Evolutionary conservation across 2,113 vertebrate species (phyloP), one percentile per base, ranked within the genome.

Genomic region (Sebastes fasciatus): DNA sequence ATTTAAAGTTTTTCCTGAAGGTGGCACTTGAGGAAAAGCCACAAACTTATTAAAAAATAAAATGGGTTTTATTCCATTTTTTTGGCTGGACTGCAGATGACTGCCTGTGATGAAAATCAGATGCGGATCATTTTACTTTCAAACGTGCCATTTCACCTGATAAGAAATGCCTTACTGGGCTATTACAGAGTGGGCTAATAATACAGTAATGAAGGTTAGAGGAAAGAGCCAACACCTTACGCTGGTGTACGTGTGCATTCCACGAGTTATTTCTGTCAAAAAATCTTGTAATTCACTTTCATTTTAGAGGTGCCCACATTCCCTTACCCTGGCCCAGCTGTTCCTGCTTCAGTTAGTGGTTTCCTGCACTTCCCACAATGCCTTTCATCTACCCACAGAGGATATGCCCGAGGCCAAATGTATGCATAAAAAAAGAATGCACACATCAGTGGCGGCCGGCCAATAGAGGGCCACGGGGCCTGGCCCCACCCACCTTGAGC

Each of bases 351-450:
- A 67, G 48, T 66, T 49, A 1, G 45, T 0, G 75, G 78, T 73
- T 86, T 88, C 82, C 80, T 83, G 75, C 61, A 83, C 57, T 79
- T 83, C 74, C 83, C 82, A 85, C 62, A 49, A 85, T 61, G 51
- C 72, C 67, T 77, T 82, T 80, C 55, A 79, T 67, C 71, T 60
- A 17, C 46, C 85, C 83, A 82, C 80, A 74, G 16, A 46, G 61
- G 19, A 23, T n/a, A 57, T n/a, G 46, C 42, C 26, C 42, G 16
- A 60, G 57, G 42, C 60, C 58, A 78, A 45, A 84, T 84, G 70
- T 45, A 57, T 13, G 58, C 34, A 34, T 4, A 34, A 34, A 34
- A 34, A 34, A 4, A 26, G 3, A 42, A 51, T n/a, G n/a, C n/a
- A n/a, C n/a, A n/a, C n/a, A n/a, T n/a, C n/a, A n/a, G n/a, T n/a